Evolutionary conservation across 2,888 invertebrate genomes (phyloP).

Genomic region (Sarcophaga caerulescens): DNA sequence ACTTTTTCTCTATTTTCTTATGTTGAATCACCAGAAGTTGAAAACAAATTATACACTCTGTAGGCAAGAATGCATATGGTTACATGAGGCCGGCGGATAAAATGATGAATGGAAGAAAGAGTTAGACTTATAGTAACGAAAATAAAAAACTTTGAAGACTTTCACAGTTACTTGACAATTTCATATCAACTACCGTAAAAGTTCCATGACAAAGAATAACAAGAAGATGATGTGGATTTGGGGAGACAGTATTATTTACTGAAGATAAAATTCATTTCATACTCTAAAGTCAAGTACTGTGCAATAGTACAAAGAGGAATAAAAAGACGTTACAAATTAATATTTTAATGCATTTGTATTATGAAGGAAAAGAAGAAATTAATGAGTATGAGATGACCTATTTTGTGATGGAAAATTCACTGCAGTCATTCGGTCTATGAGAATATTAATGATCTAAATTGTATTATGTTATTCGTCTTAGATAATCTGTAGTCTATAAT

Average conservation of each 20-base stretch:
- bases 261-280: slow-evolving; percentile 3
- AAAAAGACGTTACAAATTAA: slow-evolving; percentile 39
- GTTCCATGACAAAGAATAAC: not conserved
- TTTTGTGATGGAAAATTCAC: not conserved
- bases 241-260: not conserved
- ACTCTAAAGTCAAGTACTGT: slow-evolving; percentile 27
- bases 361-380: not conserved
- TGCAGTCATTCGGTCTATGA: too few relatives aligned
- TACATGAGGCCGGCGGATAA: not conserved
- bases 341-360: not conserved
- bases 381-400: not conserved
- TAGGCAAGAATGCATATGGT: slow-evolving; percentile 20
- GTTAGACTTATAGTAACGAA: not conserved
- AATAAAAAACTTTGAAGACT: slow-evolving; percentile 20
- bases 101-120: not conserved
- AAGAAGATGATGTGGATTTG: not conserved
- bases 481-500: too few relatives aligned
- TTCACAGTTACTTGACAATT: slow-evolving; percentile 9
- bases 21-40: not conserved
- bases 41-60: slow-evolving; percentile 1
- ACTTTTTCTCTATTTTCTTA: slow-evolving; percentile 9
- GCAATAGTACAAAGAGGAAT: not conserved
- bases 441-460: too few relatives aligned
- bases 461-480: too few relatives aligned
- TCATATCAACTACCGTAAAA: not conserved